Conservation (phyloP, 2,113 vertebrate genomes). For the Cricetomys ansorgei region DNA sequence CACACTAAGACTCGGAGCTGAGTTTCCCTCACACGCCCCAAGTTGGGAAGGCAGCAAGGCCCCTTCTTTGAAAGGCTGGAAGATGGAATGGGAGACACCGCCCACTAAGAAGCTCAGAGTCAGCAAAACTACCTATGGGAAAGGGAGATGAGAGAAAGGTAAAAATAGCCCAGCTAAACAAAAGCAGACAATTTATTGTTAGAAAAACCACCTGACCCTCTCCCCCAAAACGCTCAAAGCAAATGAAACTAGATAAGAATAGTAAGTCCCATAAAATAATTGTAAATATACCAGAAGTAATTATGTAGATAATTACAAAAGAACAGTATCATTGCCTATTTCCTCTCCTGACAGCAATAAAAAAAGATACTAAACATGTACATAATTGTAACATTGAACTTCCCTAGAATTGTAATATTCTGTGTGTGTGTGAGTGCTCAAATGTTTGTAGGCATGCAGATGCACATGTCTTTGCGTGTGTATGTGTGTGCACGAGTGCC, state of each 20-base stretch:
- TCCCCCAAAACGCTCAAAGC: not conserved
- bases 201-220: not conserved
- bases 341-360: not conserved
- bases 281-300: not conserved
- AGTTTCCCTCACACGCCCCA: not conserved
- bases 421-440: too few relatives aligned
- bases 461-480: too few relatives aligned
- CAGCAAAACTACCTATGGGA: not conserved
- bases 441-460: not conserved
- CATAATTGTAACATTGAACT: not conserved
- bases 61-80: not conserved
- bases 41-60: not conserved
- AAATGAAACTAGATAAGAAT: not conserved
- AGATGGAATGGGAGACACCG: not conserved
- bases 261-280: not conserved
- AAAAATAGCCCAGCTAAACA: not conserved
- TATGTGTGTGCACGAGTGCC: not conserved
- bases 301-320: not conserved
- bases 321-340: not conserved
- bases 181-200: not conserved
- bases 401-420: not conserved
- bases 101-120: not conserved
- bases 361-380: not conserved
- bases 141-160: not conserved
- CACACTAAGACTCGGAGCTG: not conserved